These are phyloP conservation scores for Platysternon megacephalum DNA, from an alignment of 2,113 vertebrate genomes.

Conservation along the genomic window DNA sequence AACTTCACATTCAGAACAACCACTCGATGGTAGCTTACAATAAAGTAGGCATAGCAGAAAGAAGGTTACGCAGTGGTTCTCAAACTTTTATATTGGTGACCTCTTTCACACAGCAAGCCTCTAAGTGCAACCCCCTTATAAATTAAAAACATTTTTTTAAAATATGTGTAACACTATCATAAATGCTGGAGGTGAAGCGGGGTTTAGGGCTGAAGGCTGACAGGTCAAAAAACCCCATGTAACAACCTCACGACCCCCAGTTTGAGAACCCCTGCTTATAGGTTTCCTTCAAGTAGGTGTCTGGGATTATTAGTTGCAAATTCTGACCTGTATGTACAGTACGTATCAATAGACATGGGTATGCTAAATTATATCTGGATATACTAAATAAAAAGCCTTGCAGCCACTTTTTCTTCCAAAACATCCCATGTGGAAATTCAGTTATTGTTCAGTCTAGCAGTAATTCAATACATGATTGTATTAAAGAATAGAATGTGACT, in stretches of 20 bases:
- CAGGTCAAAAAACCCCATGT: too few relatives aligned
- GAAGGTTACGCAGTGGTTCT: background rate
- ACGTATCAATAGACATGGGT: background rate
- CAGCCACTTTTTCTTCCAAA: conserved; percentile 18
- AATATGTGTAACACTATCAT: too few relatives aligned
- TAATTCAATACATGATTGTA: conserved; percentile 45
- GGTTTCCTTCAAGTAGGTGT: background rate
- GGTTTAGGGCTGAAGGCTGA: too few relatives aligned
- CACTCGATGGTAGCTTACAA: background rate
- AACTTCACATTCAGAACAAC: background rate
- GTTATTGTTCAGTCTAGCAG: conserved; percentile 29
- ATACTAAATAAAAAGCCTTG: background rate
- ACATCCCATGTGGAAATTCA: conserved; percentile 50
- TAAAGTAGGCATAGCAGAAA: background rate
- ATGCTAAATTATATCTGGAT: background rate
- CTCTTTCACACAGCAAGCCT: too few relatives aligned
- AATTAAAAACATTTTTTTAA: too few relatives aligned
- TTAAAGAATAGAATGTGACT: conserved; percentile 54
- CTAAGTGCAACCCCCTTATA: too few relatives aligned
- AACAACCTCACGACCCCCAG: too few relatives aligned
- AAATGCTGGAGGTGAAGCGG: too few relatives aligned
- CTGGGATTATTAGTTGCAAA: background rate
- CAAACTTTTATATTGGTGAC: too few relatives aligned
- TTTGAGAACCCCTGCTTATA: background rate
- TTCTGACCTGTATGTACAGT: background rate